Percentiles rank a stretch among this genome's conserved stretches.
These are phyloP conservation scores for Sebastes elongatus DNA, from an alignment of 2,797 vertebrate genomes.

Conservation along the genomic window DNA sequence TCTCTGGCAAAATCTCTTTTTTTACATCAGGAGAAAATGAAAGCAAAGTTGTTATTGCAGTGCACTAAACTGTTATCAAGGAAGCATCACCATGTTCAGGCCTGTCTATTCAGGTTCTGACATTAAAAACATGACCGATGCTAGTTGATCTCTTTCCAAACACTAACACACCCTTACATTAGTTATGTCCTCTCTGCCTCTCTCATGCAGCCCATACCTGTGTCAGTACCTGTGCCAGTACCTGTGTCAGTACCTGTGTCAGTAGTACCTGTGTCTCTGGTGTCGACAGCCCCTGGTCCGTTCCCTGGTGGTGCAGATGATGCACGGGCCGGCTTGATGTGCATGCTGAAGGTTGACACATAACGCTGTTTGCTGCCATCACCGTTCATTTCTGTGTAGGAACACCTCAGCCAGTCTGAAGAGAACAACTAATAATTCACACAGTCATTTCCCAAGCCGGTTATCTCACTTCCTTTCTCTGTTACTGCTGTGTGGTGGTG, in stretches of 20 bases:
- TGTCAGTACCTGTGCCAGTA: constrained; percentile 18
- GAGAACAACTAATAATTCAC: constrained; percentile 25
- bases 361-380: constrained; percentile 59
- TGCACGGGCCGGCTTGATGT: constrained; percentile 52
- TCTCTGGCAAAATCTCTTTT: background rate
- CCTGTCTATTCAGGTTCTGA: constrained; percentile 7
- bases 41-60: background rate
- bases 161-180: background rate
- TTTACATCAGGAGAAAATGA: background rate
- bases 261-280: background rate
- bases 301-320: constrained; percentile 2
- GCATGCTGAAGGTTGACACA: constrained; percentile 77
- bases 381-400: constrained; percentile 67
- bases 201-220: constrained; percentile 52
- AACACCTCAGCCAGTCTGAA: background rate
- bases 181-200: background rate
- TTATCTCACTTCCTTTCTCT: constrained; percentile 65
- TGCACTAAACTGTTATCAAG: background rate
- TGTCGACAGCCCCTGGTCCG: background rate
- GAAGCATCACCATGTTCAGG: constrained; percentile 7
- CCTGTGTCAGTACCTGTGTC: constrained; percentile 33
- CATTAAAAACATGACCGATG: background rate
- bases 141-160: background rate
- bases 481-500: background rate
- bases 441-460: constrained; percentile 61